These are phyloP conservation scores for Prunella fulvescens DNA, from an alignment of 2,113 vertebrate genomes.

Conservation along the genomic window DNA sequence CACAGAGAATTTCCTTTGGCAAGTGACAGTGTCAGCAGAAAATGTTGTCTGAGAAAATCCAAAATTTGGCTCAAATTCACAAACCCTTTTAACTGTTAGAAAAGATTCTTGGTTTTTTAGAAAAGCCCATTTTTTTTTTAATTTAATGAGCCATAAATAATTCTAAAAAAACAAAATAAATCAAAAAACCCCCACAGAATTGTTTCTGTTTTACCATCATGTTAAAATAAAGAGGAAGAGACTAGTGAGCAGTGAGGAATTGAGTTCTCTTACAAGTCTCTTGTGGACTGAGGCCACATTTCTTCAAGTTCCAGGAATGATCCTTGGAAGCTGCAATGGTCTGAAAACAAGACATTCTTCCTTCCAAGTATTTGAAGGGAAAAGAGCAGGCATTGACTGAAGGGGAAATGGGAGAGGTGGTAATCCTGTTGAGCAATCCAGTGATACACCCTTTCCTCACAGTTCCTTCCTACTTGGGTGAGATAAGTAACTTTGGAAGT, in stretches of 20 bases:
- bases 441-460: slow-evolving; percentile 35
- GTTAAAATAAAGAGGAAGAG: background rate
- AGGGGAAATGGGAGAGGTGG: slow-evolving; percentile 60
- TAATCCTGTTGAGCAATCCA: slow-evolving; percentile 1
- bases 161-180: background rate
- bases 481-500: slow-evolving; percentile 35
- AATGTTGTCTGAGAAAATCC: background rate
- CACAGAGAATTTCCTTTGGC: background rate
- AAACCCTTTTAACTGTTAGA: background rate
- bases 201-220: background rate
- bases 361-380: background rate
- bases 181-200: too few relatives aligned
- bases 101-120: background rate
- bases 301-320: background rate
- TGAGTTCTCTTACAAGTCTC: background rate
- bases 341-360: background rate
- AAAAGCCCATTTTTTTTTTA: background rate
- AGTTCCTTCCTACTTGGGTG: slow-evolving; percentile 35
- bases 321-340: background rate
- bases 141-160: background rate
- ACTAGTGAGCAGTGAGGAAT: background rate
- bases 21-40: background rate
- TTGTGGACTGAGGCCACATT: fast-evolving
- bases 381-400: slow-evolving; percentile 3
- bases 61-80: background rate